Conservation (phyloP, 1,140 invertebrate genomes). For the Brachionus rubens region DNA sequence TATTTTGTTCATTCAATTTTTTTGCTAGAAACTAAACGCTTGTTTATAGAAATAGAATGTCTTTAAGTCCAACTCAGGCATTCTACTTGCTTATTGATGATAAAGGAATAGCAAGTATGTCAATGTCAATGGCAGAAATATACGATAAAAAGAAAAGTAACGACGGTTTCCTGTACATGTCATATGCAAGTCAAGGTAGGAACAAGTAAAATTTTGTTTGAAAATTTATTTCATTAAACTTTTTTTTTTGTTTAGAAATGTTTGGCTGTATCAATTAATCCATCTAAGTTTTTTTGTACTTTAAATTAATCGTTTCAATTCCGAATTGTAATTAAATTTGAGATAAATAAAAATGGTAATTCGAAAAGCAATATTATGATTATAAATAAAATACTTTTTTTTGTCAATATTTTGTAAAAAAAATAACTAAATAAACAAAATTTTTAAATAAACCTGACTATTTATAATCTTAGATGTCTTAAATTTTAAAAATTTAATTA, state of each 20-base stretch:
- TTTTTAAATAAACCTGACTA: no score
- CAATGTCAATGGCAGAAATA: conserved; percentile 73
- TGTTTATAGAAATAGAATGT: conserved; percentile 53
- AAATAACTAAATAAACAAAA: no score
- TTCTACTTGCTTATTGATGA: conserved; percentile 78
- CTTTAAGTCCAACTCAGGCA: conserved; percentile 64
- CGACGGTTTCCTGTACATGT: conserved; percentile 79
- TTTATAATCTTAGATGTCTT: no score
- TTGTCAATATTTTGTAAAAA: no score
- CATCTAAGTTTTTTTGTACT: not conserved
- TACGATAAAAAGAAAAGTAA: conserved; percentile 72
- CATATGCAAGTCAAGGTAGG: conserved; percentile 78
- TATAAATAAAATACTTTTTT: no score
- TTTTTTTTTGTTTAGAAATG: conserved; percentile 13
- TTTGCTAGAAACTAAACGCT: no score
- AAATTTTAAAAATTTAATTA: no score
- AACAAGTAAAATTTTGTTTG: conserved; percentile 1
- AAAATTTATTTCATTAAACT: not conserved
- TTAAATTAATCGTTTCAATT: no score
- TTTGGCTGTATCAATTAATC: not conserved
- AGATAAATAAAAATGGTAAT: no score
- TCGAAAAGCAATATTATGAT: no score
- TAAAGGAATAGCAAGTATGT: conserved; percentile 73
- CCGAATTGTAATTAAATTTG: no score
- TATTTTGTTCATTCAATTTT: not conserved